Evolutionary conservation across 2,888 invertebrate species (phyloP).

Genomic region (Drosophila sordidula): DNA sequence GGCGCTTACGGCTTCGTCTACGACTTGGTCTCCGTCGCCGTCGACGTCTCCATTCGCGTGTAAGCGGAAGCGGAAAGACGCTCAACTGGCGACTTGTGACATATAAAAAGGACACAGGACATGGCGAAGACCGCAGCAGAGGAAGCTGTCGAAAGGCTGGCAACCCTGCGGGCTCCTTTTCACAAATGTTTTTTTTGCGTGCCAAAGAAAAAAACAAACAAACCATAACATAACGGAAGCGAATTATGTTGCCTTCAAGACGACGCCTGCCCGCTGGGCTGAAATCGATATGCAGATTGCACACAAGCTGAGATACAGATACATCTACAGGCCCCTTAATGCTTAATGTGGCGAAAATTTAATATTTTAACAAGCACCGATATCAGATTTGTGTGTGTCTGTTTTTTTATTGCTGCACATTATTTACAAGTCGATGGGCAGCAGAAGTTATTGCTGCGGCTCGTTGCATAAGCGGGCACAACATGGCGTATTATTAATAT

Average conservation of each 20-base stretch:
- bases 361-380: conserved; percentile 58
- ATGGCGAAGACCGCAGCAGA: conserved; percentile 59
- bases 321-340: conserved; percentile 12
- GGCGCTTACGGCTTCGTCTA: neutral
- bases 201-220: conserved; percentile 29
- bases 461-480: conserved; percentile 47
- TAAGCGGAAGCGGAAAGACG: conserved; percentile 73
- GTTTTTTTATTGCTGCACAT: conserved; percentile 40
- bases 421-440: conserved; percentile 57
- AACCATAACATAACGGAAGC: conserved; percentile 54
- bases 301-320: conserved; percentile 21
- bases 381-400: conserved; percentile 43
- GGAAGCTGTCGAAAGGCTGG: conserved; percentile 70
- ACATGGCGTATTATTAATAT: conserved; percentile 64
- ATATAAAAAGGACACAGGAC: conserved; percentile 19
- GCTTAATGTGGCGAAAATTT: conserved; percentile 66
- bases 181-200: conserved; percentile 6
- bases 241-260: conserved; percentile 71
- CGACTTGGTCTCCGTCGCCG: conserved; percentile 13
- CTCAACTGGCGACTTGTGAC: conserved; percentile 59
- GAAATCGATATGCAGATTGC: conserved; percentile 67
- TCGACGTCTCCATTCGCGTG: conserved; percentile 29
- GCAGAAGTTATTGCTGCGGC: conserved; percentile 32
- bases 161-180: conserved; percentile 55
- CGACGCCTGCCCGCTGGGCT: conserved; percentile 21